phyloP scores from a whole-genome alignment of 2,113 vertebrate genomes.

The Falcunculus frontatus region DNA sequence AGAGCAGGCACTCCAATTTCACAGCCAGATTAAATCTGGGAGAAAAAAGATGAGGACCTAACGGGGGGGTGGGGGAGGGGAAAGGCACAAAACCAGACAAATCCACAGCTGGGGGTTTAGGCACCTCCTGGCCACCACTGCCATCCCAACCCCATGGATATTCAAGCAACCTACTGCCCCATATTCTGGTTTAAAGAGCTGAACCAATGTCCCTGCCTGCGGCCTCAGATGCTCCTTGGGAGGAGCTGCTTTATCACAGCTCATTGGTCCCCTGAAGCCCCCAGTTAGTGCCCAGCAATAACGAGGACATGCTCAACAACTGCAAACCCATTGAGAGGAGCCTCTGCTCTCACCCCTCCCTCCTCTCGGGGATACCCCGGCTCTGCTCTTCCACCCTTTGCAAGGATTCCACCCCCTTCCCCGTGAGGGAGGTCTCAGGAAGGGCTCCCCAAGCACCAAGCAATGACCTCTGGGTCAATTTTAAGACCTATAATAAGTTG shows the following conservation, averaged over 20 bases:
- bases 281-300: neutral
- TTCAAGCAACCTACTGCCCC: neutral
- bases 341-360: neutral
- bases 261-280: neutral
- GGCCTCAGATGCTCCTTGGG: neutral
- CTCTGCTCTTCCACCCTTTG: neutral
- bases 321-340: neutral
- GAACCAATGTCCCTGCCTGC: neutral
- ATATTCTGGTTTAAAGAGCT: neutral
- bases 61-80: neutral
- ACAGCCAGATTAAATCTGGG: neutral
- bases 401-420: neutral
- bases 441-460: neutral
- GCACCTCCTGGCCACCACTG: neutral
- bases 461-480: neutral
- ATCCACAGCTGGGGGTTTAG: neutral
- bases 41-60: neutral
- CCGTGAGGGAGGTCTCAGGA: neutral
- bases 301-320: rapidly evolving
- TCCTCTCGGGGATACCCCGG: rapidly evolving
- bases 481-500: neutral
- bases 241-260: neutral
- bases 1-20: neutral
- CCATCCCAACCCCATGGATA: rapidly evolving
- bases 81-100: neutral